Conservation (phyloP, 2,888 invertebrate genomes). For the Cyaniris semiargus region DNA sequence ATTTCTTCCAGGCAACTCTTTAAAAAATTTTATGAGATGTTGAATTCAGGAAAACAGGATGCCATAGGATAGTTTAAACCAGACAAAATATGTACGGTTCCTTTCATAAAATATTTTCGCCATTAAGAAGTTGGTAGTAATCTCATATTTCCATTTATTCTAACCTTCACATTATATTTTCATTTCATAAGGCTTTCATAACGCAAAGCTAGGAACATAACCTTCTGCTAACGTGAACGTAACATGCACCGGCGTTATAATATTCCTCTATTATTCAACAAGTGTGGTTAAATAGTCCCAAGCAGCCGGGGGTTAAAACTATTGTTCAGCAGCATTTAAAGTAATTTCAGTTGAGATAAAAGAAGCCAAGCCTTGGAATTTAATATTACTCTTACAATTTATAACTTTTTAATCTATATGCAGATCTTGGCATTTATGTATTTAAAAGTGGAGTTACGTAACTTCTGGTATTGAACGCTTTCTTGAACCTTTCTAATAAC, state of each 20-base stretch:
- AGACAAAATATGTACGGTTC: no score
- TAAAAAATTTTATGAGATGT: no score
- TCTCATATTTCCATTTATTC: neutral
- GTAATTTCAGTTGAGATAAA: constrained; percentile 28
- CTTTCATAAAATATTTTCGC: no score
- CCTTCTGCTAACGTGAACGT: no score
- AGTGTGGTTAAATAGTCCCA: constrained; percentile 14
- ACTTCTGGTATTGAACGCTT: neutral
- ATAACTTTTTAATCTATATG: constrained; percentile 31
- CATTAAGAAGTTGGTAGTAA: neutral
- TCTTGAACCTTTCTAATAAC: neutral
- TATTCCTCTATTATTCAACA: constrained; percentile 7
- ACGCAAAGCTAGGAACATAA: neutral
- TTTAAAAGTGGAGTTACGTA: constrained; percentile 5
- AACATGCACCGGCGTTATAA: neutral
- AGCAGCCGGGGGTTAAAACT: neutral
- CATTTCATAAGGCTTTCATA: constrained; percentile 5
- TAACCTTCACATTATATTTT: neutral
- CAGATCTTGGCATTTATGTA: constrained; percentile 16
- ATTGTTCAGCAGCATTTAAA: constrained; percentile 19
- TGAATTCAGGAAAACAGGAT: no score
- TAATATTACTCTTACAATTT: constrained; percentile 27
- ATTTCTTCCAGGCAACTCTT: no score
- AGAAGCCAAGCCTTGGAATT: constrained; percentile 10
- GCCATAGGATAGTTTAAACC: no score